Percentiles rank a stretch among this genome's conserved stretches.
phyloP scores from a whole-genome alignment of 2,797 vertebrate genomes.

The Taenioides sp. region DNA sequence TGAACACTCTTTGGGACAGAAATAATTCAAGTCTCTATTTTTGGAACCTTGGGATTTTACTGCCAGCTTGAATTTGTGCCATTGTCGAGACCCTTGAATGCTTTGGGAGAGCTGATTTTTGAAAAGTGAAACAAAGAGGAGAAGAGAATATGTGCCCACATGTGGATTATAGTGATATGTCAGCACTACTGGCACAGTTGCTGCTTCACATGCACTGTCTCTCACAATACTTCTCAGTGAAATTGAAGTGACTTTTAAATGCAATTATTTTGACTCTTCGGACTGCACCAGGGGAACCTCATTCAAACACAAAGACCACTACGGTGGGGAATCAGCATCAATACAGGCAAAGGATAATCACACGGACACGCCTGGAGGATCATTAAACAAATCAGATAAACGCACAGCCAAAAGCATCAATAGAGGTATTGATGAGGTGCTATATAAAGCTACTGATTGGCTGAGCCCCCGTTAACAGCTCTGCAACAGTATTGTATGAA shows the following conservation, averaged over 20 bases:
- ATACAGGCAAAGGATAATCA: conserved; percentile 55
- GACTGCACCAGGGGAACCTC: conserved; percentile 20
- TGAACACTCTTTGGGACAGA: background rate
- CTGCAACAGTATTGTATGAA: conserved; percentile 56
- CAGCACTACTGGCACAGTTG: background rate
- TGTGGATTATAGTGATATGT: conserved; percentile 39
- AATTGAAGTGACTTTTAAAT: conserved; percentile 30
- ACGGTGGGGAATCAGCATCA: conserved; percentile 34
- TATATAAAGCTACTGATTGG: conserved; percentile 78
- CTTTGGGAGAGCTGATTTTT: conserved; percentile 33
- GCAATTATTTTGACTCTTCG: conserved; percentile 2
- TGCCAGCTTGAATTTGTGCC: conserved; percentile 21
- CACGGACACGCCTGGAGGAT: conserved; percentile 71
- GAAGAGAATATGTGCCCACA: conserved; percentile 18
- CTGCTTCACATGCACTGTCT: background rate
- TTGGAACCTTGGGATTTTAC: conserved; percentile 12
- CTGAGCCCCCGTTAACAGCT: conserved; percentile 62
- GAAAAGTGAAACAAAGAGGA: conserved; percentile 40
- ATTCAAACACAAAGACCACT: conserved; percentile 24
- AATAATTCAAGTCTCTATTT: conserved; percentile 12
- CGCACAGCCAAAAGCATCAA: conserved; percentile 75
- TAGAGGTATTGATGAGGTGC: conserved; percentile 79
- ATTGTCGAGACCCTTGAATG: conserved; percentile 24
- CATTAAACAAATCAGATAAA: conserved; percentile 82
- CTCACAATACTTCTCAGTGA: background rate